These are phyloP conservation scores for Protomyctophum bolini DNA, from an alignment of 2,113 vertebrate genomes.

Conservation along the genomic window DNA sequence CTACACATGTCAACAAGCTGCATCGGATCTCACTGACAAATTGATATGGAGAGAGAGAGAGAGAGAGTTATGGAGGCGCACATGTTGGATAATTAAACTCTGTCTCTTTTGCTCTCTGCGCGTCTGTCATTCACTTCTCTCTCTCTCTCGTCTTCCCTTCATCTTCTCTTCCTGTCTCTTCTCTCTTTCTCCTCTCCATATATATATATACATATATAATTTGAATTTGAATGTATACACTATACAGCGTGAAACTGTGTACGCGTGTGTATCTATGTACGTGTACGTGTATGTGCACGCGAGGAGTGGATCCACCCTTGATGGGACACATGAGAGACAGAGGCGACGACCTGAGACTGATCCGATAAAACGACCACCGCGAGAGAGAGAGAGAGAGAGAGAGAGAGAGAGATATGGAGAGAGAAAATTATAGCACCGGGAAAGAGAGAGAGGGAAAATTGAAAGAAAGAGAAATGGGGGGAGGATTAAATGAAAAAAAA, in stretches of 20 bases:
- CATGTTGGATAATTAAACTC: constrained; percentile 5
- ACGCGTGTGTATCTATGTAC: not conserved
- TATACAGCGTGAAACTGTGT: too few species aligned
- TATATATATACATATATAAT: too few species aligned
- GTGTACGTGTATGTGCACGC: constrained; percentile 15
- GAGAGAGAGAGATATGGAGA: constrained; percentile 24
- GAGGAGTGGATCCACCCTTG: constrained; percentile 66
- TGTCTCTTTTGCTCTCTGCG: not conserved
- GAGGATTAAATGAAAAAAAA: not conserved
- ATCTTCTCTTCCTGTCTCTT: constrained; percentile 2
- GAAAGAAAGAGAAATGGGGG: constrained; percentile 4
- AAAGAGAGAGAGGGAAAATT: constrained; percentile 24
- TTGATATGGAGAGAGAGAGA: constrained; percentile 31
- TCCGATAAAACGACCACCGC: constrained; percentile 77
- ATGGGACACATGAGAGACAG: constrained; percentile 78
- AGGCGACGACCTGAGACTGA: constrained; percentile 80
- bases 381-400: constrained; percentile 49
- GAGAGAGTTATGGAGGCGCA: constrained; percentile 10
- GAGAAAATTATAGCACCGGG: constrained; percentile 46
- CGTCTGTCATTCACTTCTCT: constrained; percentile 7
- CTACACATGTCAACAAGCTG: constrained; percentile 72
- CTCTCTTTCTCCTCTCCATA: constrained; percentile 13
- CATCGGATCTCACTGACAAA: constrained; percentile 61
- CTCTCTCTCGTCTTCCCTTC: not conserved
- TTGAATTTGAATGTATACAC: too few species aligned